Percentiles rank a stretch among this genome's conserved stretches.
These are phyloP conservation scores for Chlorospingus flavigularis DNA, from an alignment of 2,797 vertebrate species.

Conservation along the genomic window DNA sequence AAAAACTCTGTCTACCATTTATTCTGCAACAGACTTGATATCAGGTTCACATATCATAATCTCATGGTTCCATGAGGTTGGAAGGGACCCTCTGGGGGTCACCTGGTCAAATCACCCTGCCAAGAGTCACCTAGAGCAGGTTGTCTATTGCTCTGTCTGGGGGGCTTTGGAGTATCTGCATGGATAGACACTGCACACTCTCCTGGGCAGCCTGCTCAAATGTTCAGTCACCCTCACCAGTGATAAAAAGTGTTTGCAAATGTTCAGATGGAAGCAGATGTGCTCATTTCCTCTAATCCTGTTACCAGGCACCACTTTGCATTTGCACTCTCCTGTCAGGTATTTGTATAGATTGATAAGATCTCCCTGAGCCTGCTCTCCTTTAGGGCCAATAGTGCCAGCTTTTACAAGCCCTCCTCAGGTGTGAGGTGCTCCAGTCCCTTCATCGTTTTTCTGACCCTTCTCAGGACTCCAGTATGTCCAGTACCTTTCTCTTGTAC, in stretches of 20 bases:
- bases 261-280: neutral
- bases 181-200: neutral
- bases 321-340: neutral
- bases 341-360: rapidly evolving
- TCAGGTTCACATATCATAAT: neutral
- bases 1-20: neutral
- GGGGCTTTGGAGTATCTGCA: neutral
- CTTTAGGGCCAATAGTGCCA: neutral
- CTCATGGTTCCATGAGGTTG: neutral
- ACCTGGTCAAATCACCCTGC: neutral
- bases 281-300: neutral
- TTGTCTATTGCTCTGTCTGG: neutral
- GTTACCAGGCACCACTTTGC: neutral
- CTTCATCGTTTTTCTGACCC: neutral
- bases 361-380: neutral
- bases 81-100: neutral
- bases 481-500: neutral
- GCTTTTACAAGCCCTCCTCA: neutral
- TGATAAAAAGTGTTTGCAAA: neutral
- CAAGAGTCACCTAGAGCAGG: neutral
- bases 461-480: neutral
- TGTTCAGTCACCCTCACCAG: neutral
- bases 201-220: neutral
- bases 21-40: neutral
- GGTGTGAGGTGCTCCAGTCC: rapidly evolving